These are phyloP conservation scores for Whitmania pigra DNA, from an alignment of 1,140 invertebrate genomes.

Conservation along the genomic window DNA sequence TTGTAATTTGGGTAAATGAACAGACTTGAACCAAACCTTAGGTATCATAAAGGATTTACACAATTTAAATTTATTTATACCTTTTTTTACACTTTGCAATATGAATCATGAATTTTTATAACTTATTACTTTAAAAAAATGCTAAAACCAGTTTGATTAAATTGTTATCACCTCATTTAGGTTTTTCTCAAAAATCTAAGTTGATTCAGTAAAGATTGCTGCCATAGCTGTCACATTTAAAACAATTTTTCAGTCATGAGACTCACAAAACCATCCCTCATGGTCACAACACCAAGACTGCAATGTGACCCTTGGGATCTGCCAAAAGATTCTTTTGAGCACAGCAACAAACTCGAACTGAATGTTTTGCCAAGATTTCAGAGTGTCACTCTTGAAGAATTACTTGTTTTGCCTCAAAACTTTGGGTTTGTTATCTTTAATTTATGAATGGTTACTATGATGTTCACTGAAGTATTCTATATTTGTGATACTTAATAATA, in stretches of 20 bases:
- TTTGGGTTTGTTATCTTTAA: slow-evolving; percentile 59
- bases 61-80: background rate
- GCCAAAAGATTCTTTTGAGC: slow-evolving; percentile 61
- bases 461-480: background rate
- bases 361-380: slow-evolving; percentile 63
- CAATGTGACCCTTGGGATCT: slow-evolving; percentile 71
- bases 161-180: background rate
- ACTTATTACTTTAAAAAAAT: too few species aligned
- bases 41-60: background rate
- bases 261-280: slow-evolving; percentile 70
- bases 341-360: slow-evolving; percentile 62
- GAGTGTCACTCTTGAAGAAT: slow-evolving; percentile 68
- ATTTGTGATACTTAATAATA: background rate
- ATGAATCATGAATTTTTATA: background rate
- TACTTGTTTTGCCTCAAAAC: slow-evolving; percentile 81
- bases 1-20: background rate
- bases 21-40: background rate
- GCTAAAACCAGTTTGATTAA: too few species aligned
- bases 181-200: background rate
- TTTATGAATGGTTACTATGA: slow-evolving; percentile 28
- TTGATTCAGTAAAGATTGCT: background rate
- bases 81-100: background rate
- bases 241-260: slow-evolving; percentile 65
- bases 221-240: background rate
- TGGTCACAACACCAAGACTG: slow-evolving; percentile 58